A percentile compares a stretch with the other conserved stretches of the same genome.
These are phyloP conservation scores for Pogonognathellus flavescens DNA, from an alignment of 1,140 invertebrate species.

Conservation along the genomic window DNA sequence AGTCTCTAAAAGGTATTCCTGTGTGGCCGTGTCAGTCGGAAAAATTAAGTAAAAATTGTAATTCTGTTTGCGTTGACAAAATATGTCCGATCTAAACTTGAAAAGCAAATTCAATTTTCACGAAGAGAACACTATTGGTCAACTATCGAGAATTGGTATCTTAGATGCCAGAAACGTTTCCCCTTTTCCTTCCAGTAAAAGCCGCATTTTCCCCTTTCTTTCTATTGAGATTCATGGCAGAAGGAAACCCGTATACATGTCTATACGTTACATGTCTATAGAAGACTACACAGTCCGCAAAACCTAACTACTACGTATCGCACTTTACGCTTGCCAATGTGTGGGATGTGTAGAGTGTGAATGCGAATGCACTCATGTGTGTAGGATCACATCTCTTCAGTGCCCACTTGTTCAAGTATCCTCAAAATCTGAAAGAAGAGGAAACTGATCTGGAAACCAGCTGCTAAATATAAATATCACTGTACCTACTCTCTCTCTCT, in stretches of 20 bases:
- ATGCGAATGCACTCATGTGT: slow-evolving; percentile 26
- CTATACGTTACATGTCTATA: not conserved
- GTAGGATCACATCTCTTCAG: not conserved
- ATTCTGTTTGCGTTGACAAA: slow-evolving; percentile 41
- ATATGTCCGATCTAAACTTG: slow-evolving; percentile 33
- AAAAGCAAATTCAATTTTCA: slow-evolving; percentile 38
- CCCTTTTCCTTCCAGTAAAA: not conserved
- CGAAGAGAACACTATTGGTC: slow-evolving; percentile 12
- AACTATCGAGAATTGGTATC: slow-evolving; percentile 8
- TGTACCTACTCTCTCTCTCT: too few relatives aligned
- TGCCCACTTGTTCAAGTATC: slow-evolving; percentile 36
- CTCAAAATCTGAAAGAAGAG: slow-evolving; percentile 32
- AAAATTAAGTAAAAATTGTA: slow-evolving; percentile 30
- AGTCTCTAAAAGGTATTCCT: not conserved
- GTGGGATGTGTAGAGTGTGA: not conserved
- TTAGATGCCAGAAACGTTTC: not conserved
- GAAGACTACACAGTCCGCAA: too few relatives aligned
- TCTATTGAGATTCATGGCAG: slow-evolving; percentile 31
- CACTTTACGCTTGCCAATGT: not conserved
- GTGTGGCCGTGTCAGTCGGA: not conserved
- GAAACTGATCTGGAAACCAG: slow-evolving; percentile 10
- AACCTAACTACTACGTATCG: too few relatives aligned
- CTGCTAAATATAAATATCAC: slow-evolving; percentile 13
- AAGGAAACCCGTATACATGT: slow-evolving; percentile 27
- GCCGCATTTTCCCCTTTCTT: slow-evolving; percentile 37